These are phyloP conservation scores for Anarhynchus alexandrinus DNA, from an alignment of 2,113 vertebrate species.

Conservation along the genomic window DNA sequence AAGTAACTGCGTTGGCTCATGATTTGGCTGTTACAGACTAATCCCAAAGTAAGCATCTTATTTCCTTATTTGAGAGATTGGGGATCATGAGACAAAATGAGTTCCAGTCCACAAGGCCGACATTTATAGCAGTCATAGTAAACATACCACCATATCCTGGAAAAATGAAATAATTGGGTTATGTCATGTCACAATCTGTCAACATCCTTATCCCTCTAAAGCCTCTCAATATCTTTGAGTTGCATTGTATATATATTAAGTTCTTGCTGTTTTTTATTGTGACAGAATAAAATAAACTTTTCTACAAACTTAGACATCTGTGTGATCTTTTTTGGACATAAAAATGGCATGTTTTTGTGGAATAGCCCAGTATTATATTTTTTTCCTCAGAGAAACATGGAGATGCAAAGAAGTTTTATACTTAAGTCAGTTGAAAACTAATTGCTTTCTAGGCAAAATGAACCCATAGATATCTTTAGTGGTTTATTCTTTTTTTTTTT, in stretches of 20 bases:
- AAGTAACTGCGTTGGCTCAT: background rate
- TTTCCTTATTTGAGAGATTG: background rate
- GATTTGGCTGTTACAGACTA: background rate
- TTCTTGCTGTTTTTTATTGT: background rate
- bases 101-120: background rate
- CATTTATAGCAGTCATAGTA: background rate
- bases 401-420: background rate
- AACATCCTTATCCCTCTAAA: background rate
- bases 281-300: background rate
- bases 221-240: background rate
- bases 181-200: background rate
- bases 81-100: background rate
- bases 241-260: background rate
- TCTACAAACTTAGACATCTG: background rate
- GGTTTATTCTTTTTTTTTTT: background rate
- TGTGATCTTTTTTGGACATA: background rate
- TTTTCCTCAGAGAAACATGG: background rate
- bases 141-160: background rate
- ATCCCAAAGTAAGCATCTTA: conserved; percentile 15
- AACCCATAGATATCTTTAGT: background rate
- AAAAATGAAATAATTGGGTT: background rate
- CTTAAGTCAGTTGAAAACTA: background rate
- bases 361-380: background rate
- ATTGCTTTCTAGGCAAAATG: background rate
- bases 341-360: background rate